Base-by-base conservation (phyloP, 2,797 vertebrate species). In the Characodon lateralis region DNA sequence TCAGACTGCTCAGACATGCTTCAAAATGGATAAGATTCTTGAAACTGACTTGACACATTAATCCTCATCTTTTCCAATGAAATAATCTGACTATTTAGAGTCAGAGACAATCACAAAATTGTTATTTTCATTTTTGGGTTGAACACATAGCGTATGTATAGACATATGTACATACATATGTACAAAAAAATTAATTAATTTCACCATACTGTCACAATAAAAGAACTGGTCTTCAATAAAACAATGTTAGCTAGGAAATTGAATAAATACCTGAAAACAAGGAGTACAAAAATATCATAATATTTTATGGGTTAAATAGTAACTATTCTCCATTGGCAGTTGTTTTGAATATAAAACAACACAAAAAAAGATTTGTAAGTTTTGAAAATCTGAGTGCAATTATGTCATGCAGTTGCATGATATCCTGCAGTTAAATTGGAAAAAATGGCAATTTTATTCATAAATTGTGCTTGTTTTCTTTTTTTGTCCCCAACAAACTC, bases 231-330 rank as follows among this genome's bases (percentile, higher is more conserved):
- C 66, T 83, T 73, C 51, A 82, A 66, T 77, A 78, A 88, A 89
- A 78, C 24, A 68, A 83, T 83, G 68, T 39, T 85, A 77, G 73
- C 82, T 71, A 77, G 87, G 87, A 88, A 88, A 84, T 78, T 35
- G 91, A 90, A 89, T 77, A 41, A 87, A 91, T 79, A 92, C 83
- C 85, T 89, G 83, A 92, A 93, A 84, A 92, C 63, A 90, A 79
- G 83, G 56, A 89, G 89, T 93, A 94, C 86, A 93, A 93, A 93
- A 93, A 93, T 93, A 93, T 88, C 72, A 70, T n/a, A 89, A 79
- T 78, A 89, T 88, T 88, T 89, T 76, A 78, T 46, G 88, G 84
- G 83, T 84, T 81, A 77, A 81, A 78, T 82, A 79, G 77, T 83
- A 88, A 92, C 70, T 41, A 70, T 86, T 69, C 84, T 50, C 89